phyloP scores from a whole-genome alignment of 2,888 invertebrate species.

The Calephelis perditalis region DNA sequence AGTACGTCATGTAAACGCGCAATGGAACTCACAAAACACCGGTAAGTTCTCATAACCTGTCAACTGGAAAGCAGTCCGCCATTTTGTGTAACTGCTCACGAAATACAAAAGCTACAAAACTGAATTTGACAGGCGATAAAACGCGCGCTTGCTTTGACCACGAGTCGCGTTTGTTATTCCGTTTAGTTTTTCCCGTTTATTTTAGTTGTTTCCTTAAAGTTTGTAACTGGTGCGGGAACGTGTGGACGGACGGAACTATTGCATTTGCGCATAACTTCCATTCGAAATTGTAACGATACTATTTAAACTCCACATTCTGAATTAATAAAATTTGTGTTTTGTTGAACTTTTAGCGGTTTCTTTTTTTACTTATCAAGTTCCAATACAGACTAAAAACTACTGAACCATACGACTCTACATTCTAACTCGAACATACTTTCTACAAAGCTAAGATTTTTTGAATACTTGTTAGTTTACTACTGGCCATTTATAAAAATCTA shows the following conservation, averaged over 20 bases:
- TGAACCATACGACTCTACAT: no score
- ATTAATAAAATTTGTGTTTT: neutral
- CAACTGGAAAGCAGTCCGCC: neutral
- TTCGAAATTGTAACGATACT: neutral
- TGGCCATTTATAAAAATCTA: no score
- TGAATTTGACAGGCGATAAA: constrained; percentile 12
- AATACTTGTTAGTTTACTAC: no score
- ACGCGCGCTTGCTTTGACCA: constrained; percentile 9
- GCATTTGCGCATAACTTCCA: neutral
- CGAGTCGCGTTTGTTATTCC: constrained; percentile 11
- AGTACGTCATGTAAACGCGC: no score
- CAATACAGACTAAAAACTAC: no score
- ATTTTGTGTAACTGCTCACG: constrained; percentile 5
- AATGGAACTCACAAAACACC: no score
- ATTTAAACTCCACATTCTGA: neutral
- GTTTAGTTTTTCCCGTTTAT: constrained; percentile 6
- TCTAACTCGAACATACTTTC: no score
- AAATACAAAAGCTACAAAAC: constrained; percentile 10
- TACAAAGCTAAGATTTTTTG: no score
- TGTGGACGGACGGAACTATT: neutral
- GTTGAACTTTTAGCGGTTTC: no score
- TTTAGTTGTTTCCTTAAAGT: constrained; percentile 4
- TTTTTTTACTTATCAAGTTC: no score
- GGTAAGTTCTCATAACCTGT: no score
- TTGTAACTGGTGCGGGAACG: constrained; percentile 2